These are phyloP conservation scores for Drosophila seguyi DNA, from an alignment of 1,140 invertebrate genomes.

Conservation along the genomic window DNA sequence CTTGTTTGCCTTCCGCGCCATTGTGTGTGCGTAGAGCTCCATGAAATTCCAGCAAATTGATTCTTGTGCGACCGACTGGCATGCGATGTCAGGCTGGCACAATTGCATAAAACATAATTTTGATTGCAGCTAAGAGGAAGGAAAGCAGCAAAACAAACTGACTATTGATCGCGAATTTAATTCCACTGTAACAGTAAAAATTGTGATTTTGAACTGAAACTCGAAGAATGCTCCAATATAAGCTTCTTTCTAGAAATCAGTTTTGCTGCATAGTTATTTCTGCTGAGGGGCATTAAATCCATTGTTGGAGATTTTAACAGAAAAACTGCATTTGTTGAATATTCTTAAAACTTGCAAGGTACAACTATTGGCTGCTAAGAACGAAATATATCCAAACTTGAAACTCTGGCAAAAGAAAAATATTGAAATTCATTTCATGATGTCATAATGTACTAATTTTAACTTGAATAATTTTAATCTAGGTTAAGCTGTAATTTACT, in stretches of 20 bases:
- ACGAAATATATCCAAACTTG: neutral
- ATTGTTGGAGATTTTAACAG: neutral
- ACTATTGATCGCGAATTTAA: neutral
- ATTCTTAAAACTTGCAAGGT: neutral
- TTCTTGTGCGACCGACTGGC: constrained; percentile 1
- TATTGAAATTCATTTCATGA: too few species aligned
- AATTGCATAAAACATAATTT: constrained; percentile 18
- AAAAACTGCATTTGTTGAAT: neutral
- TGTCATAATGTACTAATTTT: neutral
- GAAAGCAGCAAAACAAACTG: neutral
- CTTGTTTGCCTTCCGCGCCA: constrained; percentile 16
- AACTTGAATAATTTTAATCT: neutral
- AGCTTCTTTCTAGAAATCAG: neutral
- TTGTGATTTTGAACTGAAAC: neutral
- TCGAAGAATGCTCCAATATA: neutral
- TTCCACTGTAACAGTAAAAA: neutral
- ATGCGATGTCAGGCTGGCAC: constrained; percentile 1
- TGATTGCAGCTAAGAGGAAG: neutral
- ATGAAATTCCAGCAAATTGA: constrained; percentile 29
- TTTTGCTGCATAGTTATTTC: neutral
- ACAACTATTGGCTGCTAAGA: neutral
- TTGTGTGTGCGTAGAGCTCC: constrained; percentile 12
- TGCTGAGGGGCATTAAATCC: neutral
- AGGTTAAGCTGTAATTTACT: neutral
- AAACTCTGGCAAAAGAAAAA: neutral